Conservation (phyloP, 30 jellyfish, hydroid and myxozoan species). For the Catostylus mosaicus region DNA sequence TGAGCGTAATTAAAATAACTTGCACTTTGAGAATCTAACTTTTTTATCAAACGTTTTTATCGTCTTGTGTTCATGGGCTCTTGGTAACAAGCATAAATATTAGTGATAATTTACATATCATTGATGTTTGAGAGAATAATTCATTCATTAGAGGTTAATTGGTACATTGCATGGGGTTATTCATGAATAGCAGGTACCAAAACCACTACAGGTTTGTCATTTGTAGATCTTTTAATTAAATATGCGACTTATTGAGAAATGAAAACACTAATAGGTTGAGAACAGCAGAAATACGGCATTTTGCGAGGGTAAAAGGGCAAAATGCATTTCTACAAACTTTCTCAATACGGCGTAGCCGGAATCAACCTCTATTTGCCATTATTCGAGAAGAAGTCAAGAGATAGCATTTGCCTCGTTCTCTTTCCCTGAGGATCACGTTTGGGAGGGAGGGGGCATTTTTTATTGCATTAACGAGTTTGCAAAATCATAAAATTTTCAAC, state of each 20-base stretch:
- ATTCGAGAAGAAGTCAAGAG: too few species aligned
- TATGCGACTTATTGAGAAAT: not conserved
- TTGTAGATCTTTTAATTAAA: not conserved
- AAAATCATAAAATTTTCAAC: too few species aligned
- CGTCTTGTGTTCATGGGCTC: not conserved
- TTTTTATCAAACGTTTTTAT: too few species aligned
- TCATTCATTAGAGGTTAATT: not conserved
- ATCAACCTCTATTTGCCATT: too few species aligned
- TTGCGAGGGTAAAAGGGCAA: too few species aligned
- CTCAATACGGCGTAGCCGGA: not conserved
- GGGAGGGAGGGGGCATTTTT: too few species aligned
- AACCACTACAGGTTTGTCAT: constrained; percentile 8
- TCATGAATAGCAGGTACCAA: constrained; percentile 8
- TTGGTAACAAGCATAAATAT: not conserved
- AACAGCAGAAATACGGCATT: not conserved
- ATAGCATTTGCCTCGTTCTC: too few species aligned
- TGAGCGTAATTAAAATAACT: too few species aligned
- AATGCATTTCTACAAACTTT: not conserved
- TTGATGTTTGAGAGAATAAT: not conserved
- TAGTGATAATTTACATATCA: not conserved
- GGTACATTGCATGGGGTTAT: not conserved
- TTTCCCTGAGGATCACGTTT: too few species aligned
- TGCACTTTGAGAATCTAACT: too few species aligned
- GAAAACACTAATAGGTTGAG: not conserved
- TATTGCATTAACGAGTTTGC: too few species aligned